A percentile compares a stretch with the other conserved stretches of the same genome.
Evolutionary conservation across 1,140 invertebrate genomes (phyloP).

Genomic region (Cydia splendana): DNA sequence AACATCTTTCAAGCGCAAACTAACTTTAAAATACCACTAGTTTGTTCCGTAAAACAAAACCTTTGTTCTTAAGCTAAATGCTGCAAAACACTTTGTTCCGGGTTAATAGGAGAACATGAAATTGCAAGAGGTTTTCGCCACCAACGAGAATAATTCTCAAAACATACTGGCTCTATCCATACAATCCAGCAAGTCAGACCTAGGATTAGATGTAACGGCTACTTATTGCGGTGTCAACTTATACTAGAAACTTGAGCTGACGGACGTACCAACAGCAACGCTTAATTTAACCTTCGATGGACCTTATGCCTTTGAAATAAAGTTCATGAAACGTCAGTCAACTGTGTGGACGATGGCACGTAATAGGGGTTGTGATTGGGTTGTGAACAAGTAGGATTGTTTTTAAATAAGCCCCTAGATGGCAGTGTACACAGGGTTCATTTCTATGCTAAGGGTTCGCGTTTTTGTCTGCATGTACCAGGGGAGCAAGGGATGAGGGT

Average conservation of each 20-base stretch:
- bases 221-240: background rate
- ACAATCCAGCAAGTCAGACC: background rate
- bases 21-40: background rate
- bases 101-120: conserved; percentile 16
- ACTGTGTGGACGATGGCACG: too few species aligned
- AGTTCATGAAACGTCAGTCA: too few species aligned
- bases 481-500: background rate
- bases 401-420: conserved; percentile 5
- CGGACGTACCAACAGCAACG: background rate
- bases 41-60: background rate
- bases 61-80: conserved; percentile 3
- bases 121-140: background rate
- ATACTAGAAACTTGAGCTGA: background rate
- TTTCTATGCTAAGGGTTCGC: conserved; percentile 31
- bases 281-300: too few species aligned
- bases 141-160: background rate
- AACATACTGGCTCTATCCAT: background rate
- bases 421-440: conserved; percentile 28
- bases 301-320: too few species aligned
- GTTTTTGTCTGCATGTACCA: conserved; percentile 18
- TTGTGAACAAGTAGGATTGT: background rate
- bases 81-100: conserved; percentile 29
- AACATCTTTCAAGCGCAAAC: too few species aligned
- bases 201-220: background rate
- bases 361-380: background rate